Percentiles rank a stretch among this genome's conserved stretches.
Conservation (phyloP, 53 echinoderm and acorn worm species). For the Patiria pectinifera region DNA sequence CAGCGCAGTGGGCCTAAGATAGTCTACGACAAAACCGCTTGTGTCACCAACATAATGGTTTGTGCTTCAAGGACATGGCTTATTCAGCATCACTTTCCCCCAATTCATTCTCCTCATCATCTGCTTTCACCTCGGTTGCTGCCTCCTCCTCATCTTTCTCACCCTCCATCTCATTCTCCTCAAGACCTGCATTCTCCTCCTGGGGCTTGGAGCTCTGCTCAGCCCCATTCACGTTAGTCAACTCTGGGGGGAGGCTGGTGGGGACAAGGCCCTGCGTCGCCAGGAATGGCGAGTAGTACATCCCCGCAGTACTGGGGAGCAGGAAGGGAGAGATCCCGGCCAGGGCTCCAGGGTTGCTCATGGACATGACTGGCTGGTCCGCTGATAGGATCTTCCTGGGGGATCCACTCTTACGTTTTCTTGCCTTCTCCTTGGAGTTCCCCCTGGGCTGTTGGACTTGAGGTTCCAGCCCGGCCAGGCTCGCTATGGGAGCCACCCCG, state of each 20-base stretch:
- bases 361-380: conserved; percentile 22
- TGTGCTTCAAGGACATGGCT: background rate
- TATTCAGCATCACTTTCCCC: conserved; percentile 38
- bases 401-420: conserved; percentile 45
- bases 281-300: conserved; percentile 90
- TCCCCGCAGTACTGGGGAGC: conserved; percentile 82
- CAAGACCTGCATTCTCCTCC: background rate
- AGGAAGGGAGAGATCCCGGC: conserved; percentile 86
- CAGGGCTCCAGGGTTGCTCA: conserved; percentile 2
- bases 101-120: background rate
- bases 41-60: background rate
- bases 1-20: background rate
- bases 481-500: conserved; percentile 52
- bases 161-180: background rate
- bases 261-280: conserved; percentile 68
- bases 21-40: background rate
- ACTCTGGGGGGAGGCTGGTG: conserved; percentile 2
- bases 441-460: background rate
- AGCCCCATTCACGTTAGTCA: conserved; percentile 17
- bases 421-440: conserved; percentile 46
- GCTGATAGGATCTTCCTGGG: conserved; percentile 53
- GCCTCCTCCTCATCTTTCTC: background rate
- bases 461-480: conserved; percentile 39
- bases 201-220: background rate
- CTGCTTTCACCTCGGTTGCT: background rate